These are phyloP conservation scores for Heliconius cydno DNA, from an alignment of 2,888 invertebrate genomes.

Conservation along the genomic window DNA sequence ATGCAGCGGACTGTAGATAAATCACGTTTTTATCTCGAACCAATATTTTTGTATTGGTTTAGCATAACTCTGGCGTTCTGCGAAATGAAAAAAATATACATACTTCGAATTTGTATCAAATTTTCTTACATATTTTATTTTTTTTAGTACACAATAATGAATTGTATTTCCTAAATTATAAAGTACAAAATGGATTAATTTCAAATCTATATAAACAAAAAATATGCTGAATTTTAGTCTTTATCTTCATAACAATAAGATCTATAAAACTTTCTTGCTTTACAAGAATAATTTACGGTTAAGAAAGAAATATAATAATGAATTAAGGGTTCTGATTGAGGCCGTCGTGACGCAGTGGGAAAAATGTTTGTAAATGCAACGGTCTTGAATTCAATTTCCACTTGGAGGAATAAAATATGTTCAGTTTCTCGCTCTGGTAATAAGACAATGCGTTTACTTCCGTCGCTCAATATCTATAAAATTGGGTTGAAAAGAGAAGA, in stretches of 20 bases:
- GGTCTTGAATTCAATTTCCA: neutral
- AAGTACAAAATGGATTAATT: slow-evolving; percentile 1
- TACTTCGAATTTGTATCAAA: slow-evolving; percentile 59
- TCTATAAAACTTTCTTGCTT: neutral
- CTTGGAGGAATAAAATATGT: neutral
- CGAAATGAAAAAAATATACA: slow-evolving; percentile 55
- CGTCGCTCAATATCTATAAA: neutral
- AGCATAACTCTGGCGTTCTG: slow-evolving; percentile 58
- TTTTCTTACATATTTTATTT: slow-evolving; percentile 47
- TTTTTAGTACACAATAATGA: slow-evolving; percentile 32
- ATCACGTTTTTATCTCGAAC: slow-evolving; percentile 71
- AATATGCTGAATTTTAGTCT: neutral
- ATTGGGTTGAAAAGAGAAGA: neutral
- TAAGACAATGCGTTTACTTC: neutral
- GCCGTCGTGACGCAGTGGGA: neutral
- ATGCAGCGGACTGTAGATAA: slow-evolving; percentile 65
- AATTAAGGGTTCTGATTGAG: neutral
- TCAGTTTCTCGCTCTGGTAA: neutral
- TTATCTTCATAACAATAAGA: neutral
- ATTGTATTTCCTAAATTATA: slow-evolving; percentile 31
- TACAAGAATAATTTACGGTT: no score
- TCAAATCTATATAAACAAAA: neutral
- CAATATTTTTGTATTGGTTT: slow-evolving; percentile 69
- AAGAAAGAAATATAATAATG: slow-evolving; percentile 9
- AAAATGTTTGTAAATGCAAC: no score